Base-by-base conservation (phyloP, 2,888 invertebrate genomes). In the Tupiocoris notatus region DNA sequence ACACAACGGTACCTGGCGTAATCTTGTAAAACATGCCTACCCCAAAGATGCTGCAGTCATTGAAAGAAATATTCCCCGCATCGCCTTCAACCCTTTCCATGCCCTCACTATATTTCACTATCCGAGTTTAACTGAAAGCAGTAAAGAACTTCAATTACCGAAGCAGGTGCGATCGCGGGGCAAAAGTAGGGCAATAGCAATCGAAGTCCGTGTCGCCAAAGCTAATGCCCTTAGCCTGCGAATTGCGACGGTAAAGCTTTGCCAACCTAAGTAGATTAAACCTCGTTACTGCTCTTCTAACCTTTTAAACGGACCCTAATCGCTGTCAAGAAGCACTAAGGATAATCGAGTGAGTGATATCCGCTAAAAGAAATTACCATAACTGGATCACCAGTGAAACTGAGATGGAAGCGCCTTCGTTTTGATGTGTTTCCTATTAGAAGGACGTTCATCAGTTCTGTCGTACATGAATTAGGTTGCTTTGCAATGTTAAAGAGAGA, bases 281-380 rank as follows among this genome's bases (percentile, higher is more conserved):
- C 23, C 63, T 23, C 22, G 63, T 21, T 63, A 22, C 21, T 21
- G 2, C 63, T 21, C 23, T 63, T 22, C 23, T 63, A 63, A 63
- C 63, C 63, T 63, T 63, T 63, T 63, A 63, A 22, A 16, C 63
- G 20, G 16, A 6, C 20, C 1, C 63, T 23, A 1, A 7, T 16
- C 20, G 16, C 61, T 21, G 18, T 61, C 61, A 20, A 18, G 61
- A 18, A 9, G 21, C 20, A 61, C 18, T 20, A 18, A 20, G 9
- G 63, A 22, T 63, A 63, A 63, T 63, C 22, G 63, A 63, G 23
- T 63, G 22, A 63, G 22, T 22, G 63, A 22, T 63, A 63, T 21
- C 63, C 23, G 23, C n/a, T 63, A 18, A 63, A 63, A 22, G 63
- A 9, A 63, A 20, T 63, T 63, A 21, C 63, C 63, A 63, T 63